Evolutionary conservation across 2,888 invertebrate genomes (phyloP), one percentile per base, ranked within the genome.

Genomic region (Leptinotarsa tumamoca): DNA sequence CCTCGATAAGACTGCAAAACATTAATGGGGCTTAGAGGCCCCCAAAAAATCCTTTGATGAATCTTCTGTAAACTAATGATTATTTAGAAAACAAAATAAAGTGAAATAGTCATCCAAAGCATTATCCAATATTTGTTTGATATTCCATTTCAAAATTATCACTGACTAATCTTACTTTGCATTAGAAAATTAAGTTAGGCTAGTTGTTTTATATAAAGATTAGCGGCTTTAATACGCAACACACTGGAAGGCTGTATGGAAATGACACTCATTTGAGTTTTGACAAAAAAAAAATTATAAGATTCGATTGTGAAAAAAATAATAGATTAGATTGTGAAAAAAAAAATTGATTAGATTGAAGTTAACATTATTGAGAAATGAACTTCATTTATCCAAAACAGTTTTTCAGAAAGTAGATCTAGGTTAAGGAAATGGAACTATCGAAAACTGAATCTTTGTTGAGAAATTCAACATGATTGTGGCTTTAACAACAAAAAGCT

Each of bases 111-210:
- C 15, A 7, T 7, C 56, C 5, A 56, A 56, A 52, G 52, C 4
- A 2, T n/a, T 10, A 56, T 58, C 58, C 14, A 14, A 0, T 7
- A 58, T 21, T 58, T 23, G 15, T 23, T 21, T 43, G n/a, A 63
- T 63, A 52, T 61, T 72, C 72, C 67, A 72, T 67, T 72, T 52
- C 66, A 66, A 54, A 72, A 71, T 71, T 56, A 72, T 68, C 43
- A 72, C 56, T 70, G 49, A 27, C 51, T 72, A 72, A 50, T 72
- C 68, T 72, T 63, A 23, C 14, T 21, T 58, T 58, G 23, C 63
- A n/a, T 63, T 33, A 33, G 63, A 33, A 63, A 63, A 63, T 63
- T 63, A 4, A 61, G 27, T 61, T 61, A 61, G 15, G 43, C 43
- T 43, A 43, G 43, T 43, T 10, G 43, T 43, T 43, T 61, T 61